Evolutionary conservation across 2,113 vertebrate species (phyloP).

Genomic region (Chamaea fasciata): DNA sequence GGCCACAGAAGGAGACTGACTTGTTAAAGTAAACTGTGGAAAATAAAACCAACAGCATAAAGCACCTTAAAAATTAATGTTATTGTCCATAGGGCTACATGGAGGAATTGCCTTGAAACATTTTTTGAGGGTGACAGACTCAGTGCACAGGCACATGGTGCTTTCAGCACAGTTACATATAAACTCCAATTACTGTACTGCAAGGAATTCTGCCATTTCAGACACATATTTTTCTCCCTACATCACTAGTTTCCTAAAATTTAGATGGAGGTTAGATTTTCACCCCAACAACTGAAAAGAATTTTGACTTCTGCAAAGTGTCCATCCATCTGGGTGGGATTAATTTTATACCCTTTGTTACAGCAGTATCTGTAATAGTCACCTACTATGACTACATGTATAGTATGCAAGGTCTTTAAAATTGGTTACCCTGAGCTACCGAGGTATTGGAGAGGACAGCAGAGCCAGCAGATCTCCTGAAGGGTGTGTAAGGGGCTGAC

Average conservation of each 20-base stretch:
- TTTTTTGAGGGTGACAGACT: not conserved
- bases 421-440: not conserved
- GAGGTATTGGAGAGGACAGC: not conserved
- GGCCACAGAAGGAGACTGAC: not conserved
- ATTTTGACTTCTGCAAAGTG: not conserved
- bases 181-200: not conserved
- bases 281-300: not conserved
- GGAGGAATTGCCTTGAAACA: not conserved
- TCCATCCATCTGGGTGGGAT: not conserved
- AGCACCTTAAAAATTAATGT: not conserved
- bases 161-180: not conserved
- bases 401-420: not conserved
- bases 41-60: not conserved
- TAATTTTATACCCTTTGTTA: not conserved
- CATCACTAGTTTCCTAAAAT: not conserved
- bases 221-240: not conserved
- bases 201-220: not conserved
- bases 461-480: not conserved
- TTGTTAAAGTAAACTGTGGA: not conserved
- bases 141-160: rapidly evolving
- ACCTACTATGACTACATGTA: not conserved
- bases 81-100: not conserved
- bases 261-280: not conserved
- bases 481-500: not conserved
- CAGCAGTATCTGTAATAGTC: not conserved